phyloP scores from a whole-genome alignment of 2,113 vertebrate species.

The Phrynocephalus versicolor region DNA sequence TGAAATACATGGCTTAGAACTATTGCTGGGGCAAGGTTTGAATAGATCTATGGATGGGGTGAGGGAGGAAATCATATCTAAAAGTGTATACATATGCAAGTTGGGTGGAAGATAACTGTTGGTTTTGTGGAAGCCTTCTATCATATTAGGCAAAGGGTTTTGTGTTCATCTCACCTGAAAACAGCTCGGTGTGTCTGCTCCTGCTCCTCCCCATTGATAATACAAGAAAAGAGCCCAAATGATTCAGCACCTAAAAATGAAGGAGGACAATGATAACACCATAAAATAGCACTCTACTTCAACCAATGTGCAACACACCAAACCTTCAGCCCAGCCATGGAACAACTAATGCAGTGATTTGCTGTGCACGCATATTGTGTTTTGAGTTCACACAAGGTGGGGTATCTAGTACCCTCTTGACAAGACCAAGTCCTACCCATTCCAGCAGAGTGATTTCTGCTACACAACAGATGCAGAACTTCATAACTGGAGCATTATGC shows the following conservation, averaged over 20 bases:
- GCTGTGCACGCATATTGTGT: no score
- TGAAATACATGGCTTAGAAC: neutral
- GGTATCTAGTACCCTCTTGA: no score
- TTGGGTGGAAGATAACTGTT: neutral
- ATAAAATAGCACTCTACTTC: neutral
- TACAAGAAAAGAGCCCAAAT: slow-evolving; percentile 93
- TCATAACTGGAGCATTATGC: no score
- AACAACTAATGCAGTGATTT: no score
- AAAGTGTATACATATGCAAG: neutral
- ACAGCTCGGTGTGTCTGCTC: slow-evolving; percentile 95
- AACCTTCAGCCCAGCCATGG: neutral
- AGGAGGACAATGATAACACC: slow-evolving; percentile 14
- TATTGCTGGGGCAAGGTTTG: neutral
- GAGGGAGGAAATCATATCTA: neutral
- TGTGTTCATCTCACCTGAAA: slow-evolving; percentile 88
- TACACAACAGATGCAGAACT: no score
- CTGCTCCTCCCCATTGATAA: slow-evolving; percentile 93
- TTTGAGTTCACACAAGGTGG: no score
- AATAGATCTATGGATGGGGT: neutral
- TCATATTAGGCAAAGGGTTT: neutral
- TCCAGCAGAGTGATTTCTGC: no score
- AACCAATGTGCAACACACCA: neutral
- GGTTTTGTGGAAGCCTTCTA: neutral
- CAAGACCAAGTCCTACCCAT: no score
- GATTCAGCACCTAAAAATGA: slow-evolving; percentile 87